Evolutionary conservation across 1,140 invertebrate species (phyloP).

Genomic region (Drosophila mayri): DNA sequence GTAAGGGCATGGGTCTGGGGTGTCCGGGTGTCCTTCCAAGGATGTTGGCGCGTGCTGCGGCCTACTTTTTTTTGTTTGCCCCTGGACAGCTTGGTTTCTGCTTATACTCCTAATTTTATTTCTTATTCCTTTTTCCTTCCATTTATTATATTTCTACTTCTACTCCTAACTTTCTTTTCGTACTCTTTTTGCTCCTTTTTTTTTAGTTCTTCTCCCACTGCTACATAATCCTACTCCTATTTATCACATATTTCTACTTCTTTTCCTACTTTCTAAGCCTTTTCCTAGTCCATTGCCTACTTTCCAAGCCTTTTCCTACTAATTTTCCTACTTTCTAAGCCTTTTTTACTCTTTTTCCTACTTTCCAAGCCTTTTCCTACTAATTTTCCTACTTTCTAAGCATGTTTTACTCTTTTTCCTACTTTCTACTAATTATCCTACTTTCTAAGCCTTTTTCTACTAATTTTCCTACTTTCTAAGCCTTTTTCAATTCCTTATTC

Average conservation of each 20-base stretch:
- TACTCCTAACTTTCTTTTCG: no score
- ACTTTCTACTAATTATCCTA: no score
- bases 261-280: no score
- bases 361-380: neutral
- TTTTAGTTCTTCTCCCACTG: neutral
- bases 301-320: neutral
- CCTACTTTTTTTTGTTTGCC: conserved; percentile 21
- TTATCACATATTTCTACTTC: neutral
- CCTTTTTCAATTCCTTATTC: no score
- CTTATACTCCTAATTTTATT: neutral
- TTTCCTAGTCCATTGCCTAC: no score
- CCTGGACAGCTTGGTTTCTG: neutral
- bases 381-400: neutral
- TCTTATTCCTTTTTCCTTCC: neutral
- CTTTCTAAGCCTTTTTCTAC: no score
- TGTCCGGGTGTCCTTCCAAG: conserved; percentile 2
- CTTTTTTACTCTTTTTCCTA: neutral
- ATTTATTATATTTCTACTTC: no score
- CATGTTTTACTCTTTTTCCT: neutral
- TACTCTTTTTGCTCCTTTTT: neutral
- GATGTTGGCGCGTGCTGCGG: conserved; percentile 52
- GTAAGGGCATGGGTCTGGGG: neutral
- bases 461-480: no score
- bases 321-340: neutral
- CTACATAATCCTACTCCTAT: neutral